A percentile compares a stretch with the other conserved stretches of the same genome.
phyloP scores from a whole-genome alignment of 2,113 vertebrate genomes.

The Ictalurus punctatus region DNA sequence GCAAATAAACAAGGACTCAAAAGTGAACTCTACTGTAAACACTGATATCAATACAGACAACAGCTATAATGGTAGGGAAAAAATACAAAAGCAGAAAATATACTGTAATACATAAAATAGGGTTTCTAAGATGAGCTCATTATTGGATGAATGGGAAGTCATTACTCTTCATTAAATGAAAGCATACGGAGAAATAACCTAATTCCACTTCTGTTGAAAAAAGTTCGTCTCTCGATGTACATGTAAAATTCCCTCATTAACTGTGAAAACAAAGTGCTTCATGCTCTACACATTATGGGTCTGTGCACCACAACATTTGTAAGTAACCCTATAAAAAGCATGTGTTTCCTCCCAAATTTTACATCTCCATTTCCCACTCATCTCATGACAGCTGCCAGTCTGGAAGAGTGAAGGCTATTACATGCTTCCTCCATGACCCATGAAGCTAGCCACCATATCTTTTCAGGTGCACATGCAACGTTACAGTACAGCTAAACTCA shows the following conservation, averaged over 20 bases:
- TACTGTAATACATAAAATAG: neutral
- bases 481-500: neutral
- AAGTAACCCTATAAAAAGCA: neutral
- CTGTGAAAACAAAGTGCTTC: neutral
- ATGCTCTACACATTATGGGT: neutral
- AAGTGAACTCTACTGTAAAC: neutral
- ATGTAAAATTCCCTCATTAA: neutral
- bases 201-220: neutral
- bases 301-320: neutral
- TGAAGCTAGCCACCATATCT: neutral
- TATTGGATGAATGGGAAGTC: neutral
- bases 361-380: neutral
- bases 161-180: neutral
- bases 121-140: neutral
- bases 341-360: neutral
- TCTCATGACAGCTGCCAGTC: neutral
- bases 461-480: neutral
- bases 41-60: neutral
- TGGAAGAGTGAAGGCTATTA: neutral
- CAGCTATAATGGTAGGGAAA: neutral
- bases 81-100: neutral
- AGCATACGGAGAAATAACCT: neutral
- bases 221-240: neutral
- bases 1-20: neutral
- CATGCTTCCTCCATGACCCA: neutral